Evolutionary conservation across 2,797 vertebrate genomes (phyloP).

Genomic region (Brachymystax lenok): DNA sequence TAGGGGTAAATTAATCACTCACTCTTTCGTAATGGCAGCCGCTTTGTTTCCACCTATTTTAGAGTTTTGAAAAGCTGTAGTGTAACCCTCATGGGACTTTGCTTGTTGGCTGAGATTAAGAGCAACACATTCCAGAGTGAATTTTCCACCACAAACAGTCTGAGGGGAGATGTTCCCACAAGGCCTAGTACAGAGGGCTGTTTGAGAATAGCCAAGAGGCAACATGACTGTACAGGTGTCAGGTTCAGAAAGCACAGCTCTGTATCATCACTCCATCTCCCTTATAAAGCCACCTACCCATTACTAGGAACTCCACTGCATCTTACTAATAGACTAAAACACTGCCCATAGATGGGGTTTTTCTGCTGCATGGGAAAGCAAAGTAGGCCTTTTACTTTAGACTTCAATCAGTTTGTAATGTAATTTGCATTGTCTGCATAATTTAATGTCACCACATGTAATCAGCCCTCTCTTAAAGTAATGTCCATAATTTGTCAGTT

Average conservation of each 20-base stretch:
- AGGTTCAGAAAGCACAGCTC: too few species aligned
- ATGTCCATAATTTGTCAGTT: conserved; percentile 15
- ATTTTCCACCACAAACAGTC: not conserved
- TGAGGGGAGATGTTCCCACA: not conserved
- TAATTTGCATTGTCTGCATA: not conserved
- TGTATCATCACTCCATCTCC: not conserved
- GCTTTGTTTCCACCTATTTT: not conserved
- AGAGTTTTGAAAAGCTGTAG: not conserved
- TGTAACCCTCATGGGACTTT: not conserved
- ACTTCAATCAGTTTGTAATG: not conserved
- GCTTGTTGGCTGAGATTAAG: not conserved
- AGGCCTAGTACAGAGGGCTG: not conserved
- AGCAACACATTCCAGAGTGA: conserved; percentile 5
- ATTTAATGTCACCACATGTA: not conserved
- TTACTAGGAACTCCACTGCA: not conserved
- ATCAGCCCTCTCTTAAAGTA: conserved; percentile 11
- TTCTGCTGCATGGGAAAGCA: not conserved
- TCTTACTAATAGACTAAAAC: not conserved
- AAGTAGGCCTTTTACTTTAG: not conserved
- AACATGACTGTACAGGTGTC: too few species aligned
- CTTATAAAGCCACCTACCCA: not conserved
- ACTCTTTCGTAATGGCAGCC: not conserved
- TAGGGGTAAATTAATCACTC: not conserved
- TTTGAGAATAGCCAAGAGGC: not conserved
- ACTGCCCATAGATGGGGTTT: not conserved